phyloP scores from a whole-genome alignment of 2,888 invertebrate species.

The Xanthia icteritia region DNA sequence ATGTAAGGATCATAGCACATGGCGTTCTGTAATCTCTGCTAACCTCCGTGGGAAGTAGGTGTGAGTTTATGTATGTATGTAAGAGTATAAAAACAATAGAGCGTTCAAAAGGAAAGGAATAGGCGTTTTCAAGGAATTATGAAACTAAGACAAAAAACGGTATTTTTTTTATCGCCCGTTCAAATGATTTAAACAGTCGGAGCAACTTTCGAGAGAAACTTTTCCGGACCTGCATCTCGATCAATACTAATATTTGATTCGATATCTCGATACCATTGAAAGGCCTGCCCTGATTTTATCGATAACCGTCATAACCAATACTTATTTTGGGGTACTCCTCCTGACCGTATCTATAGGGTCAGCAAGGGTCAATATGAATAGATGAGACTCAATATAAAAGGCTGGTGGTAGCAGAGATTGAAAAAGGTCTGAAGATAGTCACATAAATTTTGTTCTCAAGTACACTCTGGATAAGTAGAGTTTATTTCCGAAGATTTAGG shows the following conservation, averaged over 20 bases:
- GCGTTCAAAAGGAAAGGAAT: background rate
- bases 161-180: slow-evolving; percentile 40
- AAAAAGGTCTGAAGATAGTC: slow-evolving; percentile 83
- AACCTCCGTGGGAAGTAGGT: no score
- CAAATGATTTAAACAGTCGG: slow-evolving; percentile 43
- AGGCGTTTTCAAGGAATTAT: slow-evolving; percentile 9
- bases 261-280: slow-evolving; percentile 32
- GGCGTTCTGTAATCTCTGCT: no score
- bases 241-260: slow-evolving; percentile 55
- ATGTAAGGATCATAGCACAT: no score
- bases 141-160: slow-evolving; percentile 33
- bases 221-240: slow-evolving; percentile 39
- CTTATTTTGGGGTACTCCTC: slow-evolving; percentile 48
- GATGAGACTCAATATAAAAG: slow-evolving; percentile 79
- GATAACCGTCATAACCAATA: slow-evolving; percentile 59
- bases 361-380: slow-evolving; percentile 79
- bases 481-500: slow-evolving; percentile 86
- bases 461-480: slow-evolving; percentile 84
- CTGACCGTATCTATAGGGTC: slow-evolving; percentile 59
- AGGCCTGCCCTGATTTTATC: slow-evolving; percentile 45
- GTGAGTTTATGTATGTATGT: no score
- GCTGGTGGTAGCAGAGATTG: slow-evolving; percentile 77
- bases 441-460: slow-evolving; percentile 84
- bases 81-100: background rate
- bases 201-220: slow-evolving; percentile 33